Conservation (phyloP, 2,888 invertebrate species). For the Oligia strigilis region DNA sequence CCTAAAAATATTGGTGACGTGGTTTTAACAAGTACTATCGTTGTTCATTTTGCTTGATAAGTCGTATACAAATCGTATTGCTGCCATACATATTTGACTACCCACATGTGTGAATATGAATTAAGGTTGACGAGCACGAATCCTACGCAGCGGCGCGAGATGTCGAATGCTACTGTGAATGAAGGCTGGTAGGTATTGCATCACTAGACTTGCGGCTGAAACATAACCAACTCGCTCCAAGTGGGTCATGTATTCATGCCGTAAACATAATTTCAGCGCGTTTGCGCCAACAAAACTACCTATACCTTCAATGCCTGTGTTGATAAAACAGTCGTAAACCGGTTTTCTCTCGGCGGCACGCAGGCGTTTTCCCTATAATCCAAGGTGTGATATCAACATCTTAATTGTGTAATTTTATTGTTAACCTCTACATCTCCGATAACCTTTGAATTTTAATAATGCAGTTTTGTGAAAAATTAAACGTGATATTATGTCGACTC, state of each 20-base stretch:
- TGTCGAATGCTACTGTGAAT: constrained; percentile 69
- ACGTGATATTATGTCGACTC: constrained; percentile 8
- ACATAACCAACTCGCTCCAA: constrained; percentile 82
- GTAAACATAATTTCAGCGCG: constrained; percentile 82
- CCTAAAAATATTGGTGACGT: constrained; percentile 81
- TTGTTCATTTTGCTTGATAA: constrained; percentile 70
- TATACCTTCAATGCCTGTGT: constrained; percentile 68
- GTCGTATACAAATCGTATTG: constrained; percentile 62
- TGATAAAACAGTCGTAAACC: constrained; percentile 84
- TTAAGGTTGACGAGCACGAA: constrained; percentile 66
- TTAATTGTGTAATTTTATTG: constrained; percentile 37
- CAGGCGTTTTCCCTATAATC: constrained; percentile 58
- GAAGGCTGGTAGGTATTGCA: constrained; percentile 78
- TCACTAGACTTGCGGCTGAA: constrained; percentile 80
- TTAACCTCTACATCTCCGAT: constrained; percentile 16
- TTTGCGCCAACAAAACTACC: constrained; percentile 69
- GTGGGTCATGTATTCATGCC: constrained; percentile 85
- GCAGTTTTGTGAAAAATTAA: constrained; percentile 22
- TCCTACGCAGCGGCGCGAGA: constrained; percentile 72
- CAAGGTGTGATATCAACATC: constrained; percentile 50
- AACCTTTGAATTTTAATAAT: constrained; percentile 18
- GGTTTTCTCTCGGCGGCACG: constrained; percentile 71
- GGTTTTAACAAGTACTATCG: constrained; percentile 69
- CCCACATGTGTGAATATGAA: constrained; percentile 62
- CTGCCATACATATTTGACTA: constrained; percentile 52